These are phyloP conservation scores for Botia almorhae DNA, from an alignment of 2,797 vertebrate genomes.

Conservation along the genomic window DNA sequence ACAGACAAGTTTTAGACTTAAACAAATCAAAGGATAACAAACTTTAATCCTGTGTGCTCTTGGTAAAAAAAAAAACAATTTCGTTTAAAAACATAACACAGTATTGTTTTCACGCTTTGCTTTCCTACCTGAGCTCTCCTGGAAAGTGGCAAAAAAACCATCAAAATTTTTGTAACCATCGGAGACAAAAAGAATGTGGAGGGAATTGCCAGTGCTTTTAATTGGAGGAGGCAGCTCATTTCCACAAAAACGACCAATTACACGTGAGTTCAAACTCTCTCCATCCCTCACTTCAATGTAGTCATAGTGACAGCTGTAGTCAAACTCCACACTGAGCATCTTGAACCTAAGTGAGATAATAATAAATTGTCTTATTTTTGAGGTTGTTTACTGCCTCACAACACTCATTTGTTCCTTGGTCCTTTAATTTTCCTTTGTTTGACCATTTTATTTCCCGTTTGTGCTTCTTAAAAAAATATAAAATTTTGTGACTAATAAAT, in stretches of 20 bases:
- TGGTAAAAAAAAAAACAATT: too few relatives aligned
- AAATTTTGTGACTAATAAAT: too few relatives aligned
- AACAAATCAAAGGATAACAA: too few relatives aligned
- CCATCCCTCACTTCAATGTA: constrained; percentile 93
- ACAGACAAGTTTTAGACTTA: too few relatives aligned
- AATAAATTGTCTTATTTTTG: background rate
- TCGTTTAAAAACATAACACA: too few relatives aligned
- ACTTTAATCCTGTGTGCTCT: too few relatives aligned
- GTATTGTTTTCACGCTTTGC: too few relatives aligned
- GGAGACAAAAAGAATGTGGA: constrained; percentile 93
- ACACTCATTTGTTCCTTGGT: too few relatives aligned
- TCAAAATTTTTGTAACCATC: constrained; percentile 98
- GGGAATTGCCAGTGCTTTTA: constrained; percentile 84
- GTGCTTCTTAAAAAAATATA: too few relatives aligned
- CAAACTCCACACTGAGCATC: constrained; percentile 92
- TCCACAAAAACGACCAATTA: constrained; percentile 93
- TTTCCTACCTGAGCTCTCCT: constrained; percentile 88
- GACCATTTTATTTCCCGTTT: too few relatives aligned
- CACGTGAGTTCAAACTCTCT: constrained; percentile 82
- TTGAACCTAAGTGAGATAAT: constrained; percentile 80
- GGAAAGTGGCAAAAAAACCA: constrained; percentile 93
- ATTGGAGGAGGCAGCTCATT: constrained; percentile 87
- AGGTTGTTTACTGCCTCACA: too few relatives aligned
- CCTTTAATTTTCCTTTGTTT: too few relatives aligned
- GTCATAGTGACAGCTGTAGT: constrained; percentile 92